A percentile compares a stretch with the other conserved stretches of the same genome.
These are phyloP conservation scores for Ormyrus pomaceus DNA, from an alignment of 2,888 invertebrate species.

Conservation along the genomic window DNA sequence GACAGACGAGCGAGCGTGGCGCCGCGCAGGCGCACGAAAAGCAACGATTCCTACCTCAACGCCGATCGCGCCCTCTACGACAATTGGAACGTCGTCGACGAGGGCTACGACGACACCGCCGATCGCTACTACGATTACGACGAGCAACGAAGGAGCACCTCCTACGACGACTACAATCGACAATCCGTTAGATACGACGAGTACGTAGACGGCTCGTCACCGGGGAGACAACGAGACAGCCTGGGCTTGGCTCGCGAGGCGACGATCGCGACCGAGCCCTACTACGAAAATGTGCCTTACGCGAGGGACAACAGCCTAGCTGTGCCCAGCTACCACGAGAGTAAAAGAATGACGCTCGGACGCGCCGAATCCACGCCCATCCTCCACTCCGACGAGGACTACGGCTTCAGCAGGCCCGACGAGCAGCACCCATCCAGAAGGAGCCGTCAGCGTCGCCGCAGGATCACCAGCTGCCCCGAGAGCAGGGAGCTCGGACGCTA, in stretches of 20 bases:
- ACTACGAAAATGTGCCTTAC: constrained; percentile 65
- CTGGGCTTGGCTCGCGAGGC: constrained; percentile 47
- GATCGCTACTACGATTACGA: constrained; percentile 59
- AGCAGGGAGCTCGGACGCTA: constrained; percentile 59
- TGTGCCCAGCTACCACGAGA: not conserved
- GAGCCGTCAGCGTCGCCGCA: constrained; percentile 62
- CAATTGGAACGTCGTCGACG: constrained; percentile 50
- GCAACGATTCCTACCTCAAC: constrained; percentile 68
- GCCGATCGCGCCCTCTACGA: constrained; percentile 64
- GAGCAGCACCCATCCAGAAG: constrained; percentile 57
- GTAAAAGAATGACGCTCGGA: constrained; percentile 49
- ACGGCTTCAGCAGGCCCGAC: not conserved
- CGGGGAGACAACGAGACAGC: not conserved
- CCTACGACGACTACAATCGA: constrained; percentile 52
- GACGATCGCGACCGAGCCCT: constrained; percentile 48
- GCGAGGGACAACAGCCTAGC: not conserved
- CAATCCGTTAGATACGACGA: constrained; percentile 56
- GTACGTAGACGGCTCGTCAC: constrained; percentile 17
- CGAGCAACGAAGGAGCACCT: constrained; percentile 52
- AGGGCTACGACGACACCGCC: constrained; percentile 61
- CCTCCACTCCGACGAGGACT: constrained; percentile 61
- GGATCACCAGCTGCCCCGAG: constrained; percentile 70
- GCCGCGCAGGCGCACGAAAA: constrained; percentile 65
- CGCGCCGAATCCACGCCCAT: constrained; percentile 72
- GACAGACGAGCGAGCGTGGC: not conserved